These are phyloP conservation scores for Colletes gigas DNA, from an alignment of 1,140 invertebrate genomes.

Conservation along the genomic window DNA sequence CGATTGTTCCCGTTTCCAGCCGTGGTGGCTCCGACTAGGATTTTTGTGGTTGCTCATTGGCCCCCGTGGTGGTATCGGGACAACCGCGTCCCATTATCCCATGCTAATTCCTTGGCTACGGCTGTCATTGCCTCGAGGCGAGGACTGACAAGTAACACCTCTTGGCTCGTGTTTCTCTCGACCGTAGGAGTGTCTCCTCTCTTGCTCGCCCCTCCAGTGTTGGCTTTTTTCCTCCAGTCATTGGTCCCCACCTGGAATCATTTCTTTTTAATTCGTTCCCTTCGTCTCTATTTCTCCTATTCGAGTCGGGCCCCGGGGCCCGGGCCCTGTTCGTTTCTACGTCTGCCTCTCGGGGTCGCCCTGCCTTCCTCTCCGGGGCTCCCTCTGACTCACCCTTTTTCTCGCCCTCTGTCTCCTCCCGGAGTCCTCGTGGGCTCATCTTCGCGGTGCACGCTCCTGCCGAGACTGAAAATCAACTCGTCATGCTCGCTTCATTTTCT, in stretches of 20 bases:
- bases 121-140: slow-evolving; percentile 80
- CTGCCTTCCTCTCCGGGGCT: neutral
- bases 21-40: slow-evolving; percentile 43
- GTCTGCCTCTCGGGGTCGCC: neutral
- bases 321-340: slow-evolving; percentile 16
- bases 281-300: slow-evolving; percentile 40
- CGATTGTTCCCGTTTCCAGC: slow-evolving; percentile 71
- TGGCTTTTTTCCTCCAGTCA: slow-evolving; percentile 54
- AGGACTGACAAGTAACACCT: slow-evolving; percentile 81
- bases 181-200: slow-evolving; percentile 77
- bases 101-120: slow-evolving; percentile 79
- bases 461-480: slow-evolving; percentile 79
- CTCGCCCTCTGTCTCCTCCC: neutral
- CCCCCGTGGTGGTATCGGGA: slow-evolving; percentile 72
- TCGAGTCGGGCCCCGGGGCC: neutral
- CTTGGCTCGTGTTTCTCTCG: slow-evolving; percentile 72
- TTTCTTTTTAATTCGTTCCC: slow-evolving; percentile 44
- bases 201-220: slow-evolving; percentile 47
- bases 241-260: slow-evolving; percentile 50
- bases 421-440: slow-evolving; percentile 20
- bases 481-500: slow-evolving; percentile 82
- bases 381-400: no score
- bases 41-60: slow-evolving; percentile 70
- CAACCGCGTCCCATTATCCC: slow-evolving; percentile 80
- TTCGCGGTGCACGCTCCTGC: slow-evolving; percentile 62